A percentile compares a stretch with the other conserved stretches of the same genome.
These are phyloP conservation scores for Chloebia gouldiae DNA, from an alignment of 2,113 vertebrate species.

Conservation along the genomic window DNA sequence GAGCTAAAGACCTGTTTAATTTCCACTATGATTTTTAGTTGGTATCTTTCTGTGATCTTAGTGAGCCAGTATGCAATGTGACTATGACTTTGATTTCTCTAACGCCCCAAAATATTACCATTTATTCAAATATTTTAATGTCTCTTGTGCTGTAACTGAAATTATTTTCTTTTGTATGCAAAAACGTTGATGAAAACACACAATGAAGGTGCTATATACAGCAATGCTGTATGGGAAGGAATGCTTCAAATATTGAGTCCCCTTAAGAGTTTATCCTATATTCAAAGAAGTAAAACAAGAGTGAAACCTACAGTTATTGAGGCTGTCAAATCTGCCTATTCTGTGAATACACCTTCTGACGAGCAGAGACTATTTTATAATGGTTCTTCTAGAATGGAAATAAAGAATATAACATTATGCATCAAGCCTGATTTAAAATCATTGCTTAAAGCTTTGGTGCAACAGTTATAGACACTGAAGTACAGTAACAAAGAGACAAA, in stretches of 20 bases:
- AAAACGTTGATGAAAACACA: background rate
- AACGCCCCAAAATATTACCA: background rate
- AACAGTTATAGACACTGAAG: background rate
- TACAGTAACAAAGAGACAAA: background rate
- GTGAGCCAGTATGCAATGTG: background rate
- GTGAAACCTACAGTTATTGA: background rate
- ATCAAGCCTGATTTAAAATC: background rate
- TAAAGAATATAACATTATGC: background rate
- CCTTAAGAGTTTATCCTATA: background rate
- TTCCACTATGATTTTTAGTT: background rate
- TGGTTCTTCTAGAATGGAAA: background rate
- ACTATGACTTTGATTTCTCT: background rate
- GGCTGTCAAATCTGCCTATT: background rate
- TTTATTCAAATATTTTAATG: background rate
- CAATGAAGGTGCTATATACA: background rate
- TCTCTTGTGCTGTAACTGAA: background rate
- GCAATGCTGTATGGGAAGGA: background rate
- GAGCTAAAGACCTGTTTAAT: background rate
- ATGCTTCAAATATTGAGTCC: background rate
- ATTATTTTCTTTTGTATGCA: background rate
- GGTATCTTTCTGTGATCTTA: background rate
- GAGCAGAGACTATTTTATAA: background rate
- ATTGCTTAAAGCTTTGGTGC: background rate
- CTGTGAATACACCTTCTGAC: background rate
- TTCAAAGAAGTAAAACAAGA: background rate